Conservation (phyloP, 2,797 vertebrate species). For the Lagothrix lagotricha region DNA sequence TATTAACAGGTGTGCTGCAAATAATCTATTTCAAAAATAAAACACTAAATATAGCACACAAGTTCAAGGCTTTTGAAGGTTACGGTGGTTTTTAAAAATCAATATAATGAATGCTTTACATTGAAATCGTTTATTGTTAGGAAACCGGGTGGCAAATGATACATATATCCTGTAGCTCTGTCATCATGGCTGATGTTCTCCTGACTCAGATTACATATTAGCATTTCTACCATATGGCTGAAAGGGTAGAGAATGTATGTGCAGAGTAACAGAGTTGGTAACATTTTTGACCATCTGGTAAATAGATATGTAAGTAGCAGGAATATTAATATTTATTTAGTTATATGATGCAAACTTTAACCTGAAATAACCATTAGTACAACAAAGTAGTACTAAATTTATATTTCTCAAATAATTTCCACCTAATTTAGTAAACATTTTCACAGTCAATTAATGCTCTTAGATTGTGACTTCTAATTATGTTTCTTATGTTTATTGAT, state of each 20-base stretch:
- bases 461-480: neutral
- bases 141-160: neutral
- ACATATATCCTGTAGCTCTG: neutral
- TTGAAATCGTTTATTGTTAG: slow-evolving; percentile 21
- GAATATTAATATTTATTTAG: slow-evolving; percentile 49
- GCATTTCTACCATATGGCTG: slow-evolving; percentile 66
- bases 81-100: neutral
- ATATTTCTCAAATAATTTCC: slow-evolving; percentile 33
- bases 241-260: slow-evolving; percentile 64
- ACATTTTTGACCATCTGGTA: slow-evolving; percentile 67
- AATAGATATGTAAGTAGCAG: slow-evolving; percentile 54
- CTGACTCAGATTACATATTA: slow-evolving; percentile 61
- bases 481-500: slow-evolving; percentile 27
- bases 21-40: slow-evolving; percentile 58
- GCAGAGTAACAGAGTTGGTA: neutral
- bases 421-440: slow-evolving; percentile 19
- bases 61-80: slow-evolving; percentile 33
- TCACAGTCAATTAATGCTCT: neutral
- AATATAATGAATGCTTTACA: neutral
- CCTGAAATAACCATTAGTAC: slow-evolving; percentile 36
- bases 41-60: slow-evolving; percentile 45
- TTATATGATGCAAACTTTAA: slow-evolving; percentile 5
- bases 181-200: slow-evolving; percentile 3
- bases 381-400: slow-evolving; percentile 13
- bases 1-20: slow-evolving; percentile 52